Evolutionary conservation across 2,888 invertebrate species (phyloP), one percentile per base, ranked within the genome.

Genomic region (Eurytoma californica): DNA sequence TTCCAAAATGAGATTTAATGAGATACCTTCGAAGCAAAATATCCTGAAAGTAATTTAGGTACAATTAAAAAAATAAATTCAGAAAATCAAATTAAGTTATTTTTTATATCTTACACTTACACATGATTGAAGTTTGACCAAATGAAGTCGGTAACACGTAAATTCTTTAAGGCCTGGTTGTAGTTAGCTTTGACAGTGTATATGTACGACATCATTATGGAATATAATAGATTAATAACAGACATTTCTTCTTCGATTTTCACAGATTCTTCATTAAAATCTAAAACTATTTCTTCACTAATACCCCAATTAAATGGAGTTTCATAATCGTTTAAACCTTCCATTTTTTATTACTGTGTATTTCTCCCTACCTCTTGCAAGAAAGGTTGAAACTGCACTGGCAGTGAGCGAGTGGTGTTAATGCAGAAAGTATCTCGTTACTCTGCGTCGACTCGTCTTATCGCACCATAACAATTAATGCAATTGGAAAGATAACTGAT

Each of bases 241-340:
- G 51, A 39, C 0, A 65, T 9, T 3, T 73, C 65, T 0, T 55
- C 39, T 20, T 12, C 39, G 0, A 18, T 12, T 0, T 0, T 0
- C 18, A 30, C 16, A 24, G 28, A 28, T 30, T 2, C 55, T 65
- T 65, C 65, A 4, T 73, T 47, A 20, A 12, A 65, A 20, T 55
- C 30, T 4, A 12, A 9, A 0, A 12, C 20, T 2, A 16, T 39
- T 13, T 65, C n/a, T 20, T 65, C 55, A 7, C 30, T 39, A 39
- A 73, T 63, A 7, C 14, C 24, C 72, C 72, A 73, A 7, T 55
- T 65, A 55, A 73, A 73, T 18, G 70, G 57, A 14, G 53, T 63
- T 61, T 49, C 39, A 47, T 57, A 63, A 12, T 28, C 51, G n/a
- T 51, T 14, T 18, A 58, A n/a, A 0, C 39, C 39, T 18, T 75